Conservation (phyloP, 2,797 vertebrate genomes). For the Pogoniulus pusillus region DNA sequence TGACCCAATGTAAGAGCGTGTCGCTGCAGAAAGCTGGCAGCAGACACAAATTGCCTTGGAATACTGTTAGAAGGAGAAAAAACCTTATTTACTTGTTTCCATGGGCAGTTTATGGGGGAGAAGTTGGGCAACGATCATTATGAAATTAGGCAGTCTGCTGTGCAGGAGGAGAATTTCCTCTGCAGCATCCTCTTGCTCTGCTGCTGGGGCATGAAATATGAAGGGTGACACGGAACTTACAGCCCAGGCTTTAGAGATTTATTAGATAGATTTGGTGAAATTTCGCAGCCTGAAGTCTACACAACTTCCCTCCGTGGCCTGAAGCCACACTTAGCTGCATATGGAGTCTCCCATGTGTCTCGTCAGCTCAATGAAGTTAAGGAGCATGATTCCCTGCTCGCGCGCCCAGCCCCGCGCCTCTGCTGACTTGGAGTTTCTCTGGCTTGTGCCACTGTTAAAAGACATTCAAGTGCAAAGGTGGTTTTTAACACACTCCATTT, state of each 20-base stretch:
- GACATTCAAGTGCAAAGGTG: constrained; percentile 54
- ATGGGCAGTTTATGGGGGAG: neutral
- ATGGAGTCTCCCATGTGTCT: constrained; percentile 13
- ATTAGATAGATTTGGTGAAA: constrained; percentile 39
- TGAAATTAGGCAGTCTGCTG: constrained; percentile 6
- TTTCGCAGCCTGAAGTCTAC: constrained; percentile 41
- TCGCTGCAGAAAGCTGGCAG: neutral
- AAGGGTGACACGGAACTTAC: constrained; percentile 13
- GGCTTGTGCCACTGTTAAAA: constrained; percentile 33
- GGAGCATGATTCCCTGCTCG: neutral
- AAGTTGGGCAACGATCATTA: neutral
- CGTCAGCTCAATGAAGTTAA: constrained; percentile 19
- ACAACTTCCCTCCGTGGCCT: neutral
- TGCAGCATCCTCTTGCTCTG: neutral
- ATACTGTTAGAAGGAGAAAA: neutral
- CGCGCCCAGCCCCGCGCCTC: rapidly evolving
- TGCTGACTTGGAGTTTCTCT: constrained; percentile 48
- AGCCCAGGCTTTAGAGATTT: neutral
- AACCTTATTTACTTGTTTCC: neutral
- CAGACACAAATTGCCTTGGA: constrained; percentile 28
- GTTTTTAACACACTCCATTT: constrained; percentile 51
- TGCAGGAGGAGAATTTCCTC: neutral
- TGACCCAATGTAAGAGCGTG: neutral
- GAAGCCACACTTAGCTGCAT: constrained; percentile 41
- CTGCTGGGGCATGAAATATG: constrained; percentile 36